Conservation (phyloP, 2,888 invertebrate genomes). For the Lottia gigantea region DNA sequence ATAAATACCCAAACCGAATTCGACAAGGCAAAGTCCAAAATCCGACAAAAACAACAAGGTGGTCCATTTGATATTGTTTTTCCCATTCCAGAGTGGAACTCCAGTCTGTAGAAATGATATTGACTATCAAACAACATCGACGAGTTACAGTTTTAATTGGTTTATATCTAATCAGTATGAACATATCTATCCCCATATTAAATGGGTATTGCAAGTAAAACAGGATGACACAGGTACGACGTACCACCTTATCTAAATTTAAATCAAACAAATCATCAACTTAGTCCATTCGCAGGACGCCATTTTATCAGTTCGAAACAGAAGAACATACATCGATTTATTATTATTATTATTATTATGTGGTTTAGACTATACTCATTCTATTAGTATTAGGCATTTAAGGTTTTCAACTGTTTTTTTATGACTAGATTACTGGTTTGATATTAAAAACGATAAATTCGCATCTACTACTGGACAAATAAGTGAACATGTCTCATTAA, state of each 20-base stretch:
- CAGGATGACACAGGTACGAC: slow-evolving; percentile 25
- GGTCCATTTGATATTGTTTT: no score
- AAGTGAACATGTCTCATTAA: slow-evolving; percentile 22
- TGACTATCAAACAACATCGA: slow-evolving; percentile 33
- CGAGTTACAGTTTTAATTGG: slow-evolving; percentile 32
- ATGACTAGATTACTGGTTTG: background rate
- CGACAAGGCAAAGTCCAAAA: no score
- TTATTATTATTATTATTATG: no score
- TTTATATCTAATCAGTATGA: slow-evolving; percentile 18
- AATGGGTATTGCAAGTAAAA: slow-evolving; percentile 33
- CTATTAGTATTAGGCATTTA: no score
- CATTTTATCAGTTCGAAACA: no score
- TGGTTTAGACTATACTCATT: no score
- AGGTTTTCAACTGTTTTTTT: background rate
- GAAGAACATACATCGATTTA: no score
- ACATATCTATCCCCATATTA: slow-evolving; percentile 29
- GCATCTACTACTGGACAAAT: slow-evolving; percentile 13
- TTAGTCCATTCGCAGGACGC: no score
- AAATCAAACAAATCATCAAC: no score
- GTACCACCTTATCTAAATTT: no score
- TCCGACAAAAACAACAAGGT: no score
- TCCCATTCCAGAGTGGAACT: background rate
- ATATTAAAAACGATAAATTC: slow-evolving; percentile 24
- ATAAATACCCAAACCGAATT: no score
- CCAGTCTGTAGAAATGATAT: slow-evolving; percentile 27